phyloP scores from a whole-genome alignment of 2,888 invertebrate species.

The Hydriomena furcata region DNA sequence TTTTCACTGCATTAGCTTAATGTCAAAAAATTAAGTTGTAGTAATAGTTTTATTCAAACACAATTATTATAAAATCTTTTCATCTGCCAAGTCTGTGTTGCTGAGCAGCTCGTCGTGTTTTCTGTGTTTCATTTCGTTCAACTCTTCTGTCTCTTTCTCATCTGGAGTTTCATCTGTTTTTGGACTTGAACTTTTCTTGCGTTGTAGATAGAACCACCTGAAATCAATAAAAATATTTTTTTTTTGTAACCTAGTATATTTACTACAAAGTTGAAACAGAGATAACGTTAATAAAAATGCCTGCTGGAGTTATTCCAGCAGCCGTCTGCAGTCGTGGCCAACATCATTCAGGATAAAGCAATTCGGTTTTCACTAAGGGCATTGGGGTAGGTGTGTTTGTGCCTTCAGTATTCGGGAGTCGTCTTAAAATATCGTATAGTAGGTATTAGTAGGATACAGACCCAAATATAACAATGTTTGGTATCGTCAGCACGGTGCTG shows the following conservation, averaged over 20 bases:
- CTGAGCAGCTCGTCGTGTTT: slow-evolving; percentile 42
- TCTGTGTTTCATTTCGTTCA: slow-evolving; percentile 23
- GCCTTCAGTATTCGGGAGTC: no score
- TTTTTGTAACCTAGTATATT: no score
- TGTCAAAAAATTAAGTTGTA: no score
- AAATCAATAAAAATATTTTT: slow-evolving; percentile 18
- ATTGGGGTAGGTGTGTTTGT: no score
- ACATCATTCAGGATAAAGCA: no score
- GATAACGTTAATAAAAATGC: no score
- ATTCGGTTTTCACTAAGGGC: no score
- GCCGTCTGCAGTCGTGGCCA: no score
- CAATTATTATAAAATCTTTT: slow-evolving; percentile 37
- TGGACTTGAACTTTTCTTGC: slow-evolving; percentile 39
- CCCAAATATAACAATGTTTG: slow-evolving; percentile 86
- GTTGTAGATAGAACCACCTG: slow-evolving; percentile 57
- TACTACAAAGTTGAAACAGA: no score
- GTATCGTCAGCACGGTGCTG: slow-evolving; percentile 85
- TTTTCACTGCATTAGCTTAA: no score
- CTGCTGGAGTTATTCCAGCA: no score
- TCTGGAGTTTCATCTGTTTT: slow-evolving; percentile 13
- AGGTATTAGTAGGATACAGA: slow-evolving; percentile 37
- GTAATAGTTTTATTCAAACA: no score
- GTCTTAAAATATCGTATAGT: background rate
- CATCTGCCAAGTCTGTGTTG: slow-evolving; percentile 48
- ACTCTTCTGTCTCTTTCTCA: slow-evolving; percentile 25